Conservation (phyloP, 2,888 invertebrate species). For the Amaurobius ferox region DNA sequence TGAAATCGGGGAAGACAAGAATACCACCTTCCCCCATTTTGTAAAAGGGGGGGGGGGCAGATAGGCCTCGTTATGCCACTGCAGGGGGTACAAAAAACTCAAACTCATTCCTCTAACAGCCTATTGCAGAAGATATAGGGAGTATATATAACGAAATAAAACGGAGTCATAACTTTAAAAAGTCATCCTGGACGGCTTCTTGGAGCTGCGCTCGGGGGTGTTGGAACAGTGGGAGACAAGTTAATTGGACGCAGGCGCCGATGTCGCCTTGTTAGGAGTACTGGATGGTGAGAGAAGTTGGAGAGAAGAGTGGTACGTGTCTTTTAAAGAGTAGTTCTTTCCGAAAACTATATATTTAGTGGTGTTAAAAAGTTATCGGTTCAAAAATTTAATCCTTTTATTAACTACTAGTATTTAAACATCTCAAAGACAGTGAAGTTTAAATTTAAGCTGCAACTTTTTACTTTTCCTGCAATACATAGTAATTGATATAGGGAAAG, state of each 20-base stretch:
- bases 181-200: conserved; percentile 49
- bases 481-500: too few relatives aligned
- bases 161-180: conserved; percentile 64
- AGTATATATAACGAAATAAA: conserved; percentile 61
- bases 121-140: conserved; percentile 47
- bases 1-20: background rate
- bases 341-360: too few relatives aligned
- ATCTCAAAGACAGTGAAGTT: too few relatives aligned
- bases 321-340: background rate
- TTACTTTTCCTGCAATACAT: too few relatives aligned
- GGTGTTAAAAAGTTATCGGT: too few relatives aligned
- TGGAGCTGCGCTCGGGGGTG: conserved; percentile 17
- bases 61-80: conserved; percentile 23
- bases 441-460: too few relatives aligned
- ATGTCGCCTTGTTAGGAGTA: conserved; percentile 41
- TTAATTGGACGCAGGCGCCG: conserved; percentile 66
- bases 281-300: background rate
- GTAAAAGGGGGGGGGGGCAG: background rate
- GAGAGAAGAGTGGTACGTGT: conserved; percentile 20
- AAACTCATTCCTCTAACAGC: conserved; percentile 65
- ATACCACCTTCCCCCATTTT: background rate
- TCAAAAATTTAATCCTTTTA: too few relatives aligned
- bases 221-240: conserved; percentile 50
- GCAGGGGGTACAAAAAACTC: conserved; percentile 31
- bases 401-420: too few relatives aligned